Evolutionary conservation across 2,797 vertebrate species (phyloP).

Genomic region (Enteromius radiatus): DNA sequence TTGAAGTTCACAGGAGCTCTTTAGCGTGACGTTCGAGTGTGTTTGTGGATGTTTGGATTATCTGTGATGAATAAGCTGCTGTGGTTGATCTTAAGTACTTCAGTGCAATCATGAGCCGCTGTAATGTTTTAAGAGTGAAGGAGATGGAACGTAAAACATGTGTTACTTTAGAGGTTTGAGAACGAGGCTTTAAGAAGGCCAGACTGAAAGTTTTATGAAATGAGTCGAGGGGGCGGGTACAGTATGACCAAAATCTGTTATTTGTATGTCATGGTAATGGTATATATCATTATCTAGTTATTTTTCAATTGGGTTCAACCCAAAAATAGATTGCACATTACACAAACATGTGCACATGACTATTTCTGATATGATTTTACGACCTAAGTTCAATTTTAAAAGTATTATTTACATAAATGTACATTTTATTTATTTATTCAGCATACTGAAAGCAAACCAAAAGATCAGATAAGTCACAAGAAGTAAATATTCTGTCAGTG

Average conservation of each 20-base stretch:
- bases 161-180: background rate
- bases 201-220: background rate
- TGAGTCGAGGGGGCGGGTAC: background rate
- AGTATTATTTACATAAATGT: background rate
- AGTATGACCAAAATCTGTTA: background rate
- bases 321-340: background rate
- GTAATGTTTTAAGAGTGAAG: background rate
- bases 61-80: conserved; percentile 22
- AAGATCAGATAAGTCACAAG: background rate
- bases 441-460: background rate
- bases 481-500: background rate
- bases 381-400: background rate
- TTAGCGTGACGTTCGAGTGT: background rate
- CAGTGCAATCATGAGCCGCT: background rate
- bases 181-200: background rate
- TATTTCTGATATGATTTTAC: background rate
- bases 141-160: background rate
- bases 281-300: background rate
- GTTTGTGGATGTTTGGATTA: conserved; percentile 15
- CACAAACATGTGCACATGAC: background rate
- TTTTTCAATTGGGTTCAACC: background rate
- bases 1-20: conserved; percentile 36
- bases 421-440: background rate
- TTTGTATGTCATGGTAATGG: background rate
- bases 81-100: background rate